Base-by-base conservation (phyloP, 2,797 vertebrate genomes). In the Botia almorhae region DNA sequence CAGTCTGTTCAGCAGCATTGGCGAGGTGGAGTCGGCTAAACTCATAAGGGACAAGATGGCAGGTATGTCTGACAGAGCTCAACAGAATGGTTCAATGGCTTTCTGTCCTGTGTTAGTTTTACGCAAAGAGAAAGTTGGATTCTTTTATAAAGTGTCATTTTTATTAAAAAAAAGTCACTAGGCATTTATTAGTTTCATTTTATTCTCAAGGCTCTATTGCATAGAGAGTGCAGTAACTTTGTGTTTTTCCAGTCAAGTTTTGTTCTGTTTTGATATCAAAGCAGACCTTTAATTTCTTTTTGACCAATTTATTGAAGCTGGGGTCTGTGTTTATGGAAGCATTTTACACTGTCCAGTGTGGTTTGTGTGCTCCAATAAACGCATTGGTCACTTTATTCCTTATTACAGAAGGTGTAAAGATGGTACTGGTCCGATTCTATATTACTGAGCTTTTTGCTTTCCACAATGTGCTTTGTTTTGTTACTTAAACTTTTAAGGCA, bases 11-110 rank as follows among this genome's bases (percentile, higher is more conserved):
- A 97, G 96, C 94, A 98, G 96, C 74, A 97, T 99, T 0, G 98
- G 98, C 0, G 96, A 98, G 61, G 96, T 99, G 0, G 97, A 98
- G 83, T 98, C 97, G 0, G 97, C 97, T 86, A 99, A 99, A 78
- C 97, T 99, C 58, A 98, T 99, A 81, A 91, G 97, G 43, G 97
- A 99, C 92, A 99, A 99, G 94, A 95, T 98, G 43, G 97, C 96
- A 96, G 98, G 98, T 99, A 96, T 89, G 82, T 76, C 8, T 61
- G 26, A 0, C 11, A 7, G n/a, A 63, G 23, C 39, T 7, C 17
- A 43, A 29, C 69, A 21, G 36, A 16, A 6, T 26, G 3, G 53
- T 7, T 53, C 8, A 11, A 3, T 29, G 19, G 5, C 55, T 21
- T 65, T 61, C 14, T n/a, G 7, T 33, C 69, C 4, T 3, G 16